Evolutionary conservation across 2,113 vertebrate species (phyloP), one percentile per base, ranked within the genome.

Genomic region (Oxygymnocypris stewartii): DNA sequence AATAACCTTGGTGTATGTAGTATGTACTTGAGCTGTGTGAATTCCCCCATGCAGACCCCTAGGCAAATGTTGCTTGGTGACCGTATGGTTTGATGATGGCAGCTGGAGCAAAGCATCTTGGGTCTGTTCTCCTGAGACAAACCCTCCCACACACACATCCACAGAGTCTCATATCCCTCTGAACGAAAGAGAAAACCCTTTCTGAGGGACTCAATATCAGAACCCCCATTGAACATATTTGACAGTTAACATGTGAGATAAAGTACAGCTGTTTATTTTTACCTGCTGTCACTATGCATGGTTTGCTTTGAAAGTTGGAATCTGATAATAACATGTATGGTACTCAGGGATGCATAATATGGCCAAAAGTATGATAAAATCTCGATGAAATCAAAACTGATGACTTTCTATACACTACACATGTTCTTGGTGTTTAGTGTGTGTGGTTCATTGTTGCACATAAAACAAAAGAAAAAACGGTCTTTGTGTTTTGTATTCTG

Each of bases 31-130:
- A 63, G 61, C 23, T 65, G 16, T 44, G 40, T 47, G 14, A 82
- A 28, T 25, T 81, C 14, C 8, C 23, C n/a, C 4, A 20, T n/a
- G 79, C 35, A 65, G n/a, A 47, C 37, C 40, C 7, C 59, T 47
- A 18, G 79, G 59, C 1, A 14, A 81, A 11, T 25, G 79, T 82
- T 82, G 79, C 79, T 65, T 67, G 65, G 79, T 31, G 79, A 82
- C 37, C 7, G n/a, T 47, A 47, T 47, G 40, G 40, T 47, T 65
- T 82, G 79, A 67, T 82, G 79, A 82, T 25, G 59, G n/a, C 79
- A 65, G 59, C 59, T 47, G 13, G 40, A 76, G 74, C 74, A 76
- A 74, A 65, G 79, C 79, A 65, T 67, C 79, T 65, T 31, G 79
- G 37, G 79, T 65, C 42, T 81, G 40, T 65, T 47, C 40, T 65